A percentile compares a stretch with the other conserved stretches of the same genome.
These are phyloP conservation scores for Maccullochella peelii DNA, from an alignment of 2,113 vertebrate genomes.

Conservation along the genomic window DNA sequence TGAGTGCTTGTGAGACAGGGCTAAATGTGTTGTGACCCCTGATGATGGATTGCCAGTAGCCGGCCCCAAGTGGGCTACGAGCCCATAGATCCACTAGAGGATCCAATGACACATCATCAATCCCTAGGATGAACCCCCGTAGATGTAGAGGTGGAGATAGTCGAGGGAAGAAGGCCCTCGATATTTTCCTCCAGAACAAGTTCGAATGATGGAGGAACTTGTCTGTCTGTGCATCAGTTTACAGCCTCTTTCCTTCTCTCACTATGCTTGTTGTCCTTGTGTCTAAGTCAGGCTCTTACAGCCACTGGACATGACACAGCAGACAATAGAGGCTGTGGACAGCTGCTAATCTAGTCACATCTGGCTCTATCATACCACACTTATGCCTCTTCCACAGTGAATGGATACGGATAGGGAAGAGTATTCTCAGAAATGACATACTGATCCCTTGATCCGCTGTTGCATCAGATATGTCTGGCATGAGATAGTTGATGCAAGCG, in stretches of 20 bases:
- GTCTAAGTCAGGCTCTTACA: constrained; percentile 23
- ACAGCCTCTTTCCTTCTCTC: background rate
- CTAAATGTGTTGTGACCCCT: constrained; percentile 75
- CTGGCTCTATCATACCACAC: constrained; percentile 54
- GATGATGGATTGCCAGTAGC: constrained; percentile 73
- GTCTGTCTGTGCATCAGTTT: constrained; percentile 10
- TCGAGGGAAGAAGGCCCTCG: background rate
- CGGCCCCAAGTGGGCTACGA: constrained; percentile 51
- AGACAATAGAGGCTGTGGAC: constrained; percentile 38
- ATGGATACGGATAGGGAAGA: constrained; percentile 31
- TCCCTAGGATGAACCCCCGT: constrained; percentile 29
- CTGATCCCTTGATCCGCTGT: constrained; percentile 65
- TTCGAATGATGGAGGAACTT: constrained; percentile 27
- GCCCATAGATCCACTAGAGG: constrained; percentile 67
- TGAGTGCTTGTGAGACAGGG: constrained; percentile 62
- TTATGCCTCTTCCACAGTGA: constrained; percentile 43
- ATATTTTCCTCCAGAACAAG: constrained; percentile 22
- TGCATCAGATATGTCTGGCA: constrained; percentile 70
- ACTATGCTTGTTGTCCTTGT: background rate
- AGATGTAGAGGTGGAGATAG: constrained; percentile 28
- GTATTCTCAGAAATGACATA: constrained; percentile 66
- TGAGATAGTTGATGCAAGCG: constrained; percentile 57
- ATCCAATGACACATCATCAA: constrained; percentile 71
- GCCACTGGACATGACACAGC: constrained; percentile 26
- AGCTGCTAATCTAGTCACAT: constrained; percentile 61